Evolutionary conservation across 2,888 invertebrate species (phyloP).

Genomic region (Sicus ferrugineus): DNA sequence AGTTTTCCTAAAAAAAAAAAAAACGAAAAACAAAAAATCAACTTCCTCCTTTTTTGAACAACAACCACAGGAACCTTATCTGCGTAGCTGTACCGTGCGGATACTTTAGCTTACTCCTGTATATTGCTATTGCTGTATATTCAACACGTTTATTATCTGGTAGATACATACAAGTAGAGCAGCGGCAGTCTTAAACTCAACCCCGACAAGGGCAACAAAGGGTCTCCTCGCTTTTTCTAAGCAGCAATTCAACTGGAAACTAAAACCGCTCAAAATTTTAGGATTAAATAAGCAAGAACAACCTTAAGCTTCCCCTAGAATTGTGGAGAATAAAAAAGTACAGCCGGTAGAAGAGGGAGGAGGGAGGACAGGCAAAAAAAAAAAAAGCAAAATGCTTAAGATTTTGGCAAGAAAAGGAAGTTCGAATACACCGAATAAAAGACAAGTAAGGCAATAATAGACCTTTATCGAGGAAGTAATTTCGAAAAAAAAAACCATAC

Average conservation of each 20-base stretch:
- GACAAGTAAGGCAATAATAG: not conserved
- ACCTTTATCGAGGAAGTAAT: too few relatives aligned
- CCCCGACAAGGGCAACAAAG: not conserved
- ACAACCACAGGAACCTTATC: not conserved
- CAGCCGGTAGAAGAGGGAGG: not conserved
- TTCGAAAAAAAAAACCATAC: not conserved
- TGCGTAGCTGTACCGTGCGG: not conserved
- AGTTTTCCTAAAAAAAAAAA: conserved; percentile 1
- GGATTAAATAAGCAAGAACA: conserved; percentile 9
- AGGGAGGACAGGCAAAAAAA: too few relatives aligned
- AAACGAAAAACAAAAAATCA: not conserved
- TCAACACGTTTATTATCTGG: too few relatives aligned
- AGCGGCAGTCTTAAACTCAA: not conserved
- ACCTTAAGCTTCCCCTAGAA: not conserved
- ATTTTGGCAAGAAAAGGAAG: too few relatives aligned
- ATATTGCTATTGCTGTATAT: too few relatives aligned
- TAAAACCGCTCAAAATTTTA: conserved; percentile 5
- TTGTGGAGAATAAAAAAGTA: not conserved
- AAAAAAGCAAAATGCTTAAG: too few relatives aligned
- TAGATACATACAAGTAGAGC: too few relatives aligned
- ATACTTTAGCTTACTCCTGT: too few relatives aligned
- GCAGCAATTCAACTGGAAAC: conserved; percentile 26
- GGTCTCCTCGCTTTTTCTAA: conserved; percentile 8
- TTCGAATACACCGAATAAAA: too few relatives aligned
- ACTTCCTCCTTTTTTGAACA: not conserved